These are phyloP conservation scores for Coelopa frigida DNA, from an alignment of 1,140 invertebrate species.

Conservation along the genomic window DNA sequence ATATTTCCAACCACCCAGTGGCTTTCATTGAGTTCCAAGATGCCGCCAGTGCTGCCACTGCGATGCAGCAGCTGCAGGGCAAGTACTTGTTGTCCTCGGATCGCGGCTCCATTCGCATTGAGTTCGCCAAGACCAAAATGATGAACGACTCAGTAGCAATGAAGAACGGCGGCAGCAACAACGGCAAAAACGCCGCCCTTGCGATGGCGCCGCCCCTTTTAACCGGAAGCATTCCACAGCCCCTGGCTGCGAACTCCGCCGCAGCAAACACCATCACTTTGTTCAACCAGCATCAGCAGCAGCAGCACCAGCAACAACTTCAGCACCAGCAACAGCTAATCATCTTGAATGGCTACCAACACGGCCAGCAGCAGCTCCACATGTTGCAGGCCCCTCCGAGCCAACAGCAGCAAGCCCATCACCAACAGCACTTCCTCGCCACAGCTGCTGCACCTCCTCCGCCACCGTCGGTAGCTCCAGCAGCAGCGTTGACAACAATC, in stretches of 20 bases:
- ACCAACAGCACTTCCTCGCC: no score
- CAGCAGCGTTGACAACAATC: conserved; percentile 8
- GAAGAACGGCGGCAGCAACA: not conserved
- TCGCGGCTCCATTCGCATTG: conserved; percentile 91
- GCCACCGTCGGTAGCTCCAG: not conserved
- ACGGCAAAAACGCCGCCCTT: conserved; percentile 1
- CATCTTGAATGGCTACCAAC: conserved; percentile 26
- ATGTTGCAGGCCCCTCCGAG: not conserved
- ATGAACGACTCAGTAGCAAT: conserved; percentile 23
- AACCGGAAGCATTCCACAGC: no score
- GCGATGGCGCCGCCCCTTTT: not conserved
- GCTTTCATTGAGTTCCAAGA: conserved; percentile 96
- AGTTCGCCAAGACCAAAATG: conserved; percentile 98
- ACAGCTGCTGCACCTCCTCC: not conserved
- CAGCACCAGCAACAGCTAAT: conserved; percentile 19
- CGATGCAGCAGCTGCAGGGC: conserved; percentile 87
- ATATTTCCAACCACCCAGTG: conserved; percentile 52
- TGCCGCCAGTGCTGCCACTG: conserved; percentile 79
- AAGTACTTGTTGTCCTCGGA: conserved; percentile 91
- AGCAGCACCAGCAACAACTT: not conserved
- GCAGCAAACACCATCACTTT: no score
- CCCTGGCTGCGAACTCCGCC: no score
- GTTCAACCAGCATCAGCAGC: not conserved
- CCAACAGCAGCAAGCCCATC: not conserved
- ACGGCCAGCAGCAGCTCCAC: not conserved